These are phyloP conservation scores for Trachurus trachurus DNA, from an alignment of 2,797 vertebrate genomes.

Conservation along the genomic window DNA sequence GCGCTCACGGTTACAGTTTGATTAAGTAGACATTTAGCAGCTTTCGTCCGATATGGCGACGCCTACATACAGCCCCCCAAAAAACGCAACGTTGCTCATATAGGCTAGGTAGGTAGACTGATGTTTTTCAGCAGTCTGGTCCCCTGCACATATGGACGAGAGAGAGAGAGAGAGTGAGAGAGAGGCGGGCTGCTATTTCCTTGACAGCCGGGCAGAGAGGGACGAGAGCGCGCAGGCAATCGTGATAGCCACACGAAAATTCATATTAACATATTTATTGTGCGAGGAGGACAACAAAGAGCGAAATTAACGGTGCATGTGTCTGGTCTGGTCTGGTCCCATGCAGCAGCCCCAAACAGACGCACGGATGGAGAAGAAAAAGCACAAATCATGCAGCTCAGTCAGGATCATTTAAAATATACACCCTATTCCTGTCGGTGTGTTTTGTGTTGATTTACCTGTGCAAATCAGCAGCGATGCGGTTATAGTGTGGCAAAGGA, in stretches of 20 bases:
- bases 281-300: conserved; percentile 51
- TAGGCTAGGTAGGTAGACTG: conserved; percentile 9
- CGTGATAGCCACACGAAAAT: conserved; percentile 43
- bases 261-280: conserved; percentile 31
- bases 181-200: conserved; percentile 74
- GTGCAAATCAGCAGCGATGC: conserved; percentile 43
- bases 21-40: conserved; percentile 12
- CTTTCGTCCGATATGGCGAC: conserved; percentile 49
- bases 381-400: not conserved
- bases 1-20: not conserved
- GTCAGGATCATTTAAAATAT: conserved; percentile 7
- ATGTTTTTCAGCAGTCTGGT: conserved; percentile 45
- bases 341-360: not conserved
- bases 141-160: conserved; percentile 58
- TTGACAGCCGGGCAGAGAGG: conserved; percentile 70
- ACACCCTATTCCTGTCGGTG: conserved; percentile 11
- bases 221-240: conserved; percentile 63
- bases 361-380: not conserved
- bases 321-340: not conserved
- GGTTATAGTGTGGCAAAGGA: conserved; percentile 26
- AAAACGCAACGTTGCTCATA: conserved; percentile 27
- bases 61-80: conserved; percentile 13
- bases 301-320: not conserved
- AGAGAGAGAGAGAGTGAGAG: not conserved
- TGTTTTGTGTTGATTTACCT: conserved; percentile 22